phyloP scores from a whole-genome alignment of 2,113 vertebrate genomes.

The Thamnaconus septentrionalis region DNA sequence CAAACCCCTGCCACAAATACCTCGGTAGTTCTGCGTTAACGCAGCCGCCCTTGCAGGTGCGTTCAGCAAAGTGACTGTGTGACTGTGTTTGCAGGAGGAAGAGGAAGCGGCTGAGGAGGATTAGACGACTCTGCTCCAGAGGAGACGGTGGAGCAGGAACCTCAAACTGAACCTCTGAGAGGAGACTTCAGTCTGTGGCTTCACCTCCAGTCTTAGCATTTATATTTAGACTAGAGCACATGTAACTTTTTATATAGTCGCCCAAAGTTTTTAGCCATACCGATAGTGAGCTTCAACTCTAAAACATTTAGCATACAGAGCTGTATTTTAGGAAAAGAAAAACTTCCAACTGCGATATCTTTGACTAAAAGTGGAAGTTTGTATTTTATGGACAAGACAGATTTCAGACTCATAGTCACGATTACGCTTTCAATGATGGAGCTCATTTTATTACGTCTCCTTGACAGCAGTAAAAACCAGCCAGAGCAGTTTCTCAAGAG shows the following conservation, averaged over 20 bases:
- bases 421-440: background rate
- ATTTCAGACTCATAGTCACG: background rate
- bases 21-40: no score
- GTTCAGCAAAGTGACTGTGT: no score
- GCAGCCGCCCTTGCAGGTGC: no score
- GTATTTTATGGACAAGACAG: slow-evolving; percentile 27
- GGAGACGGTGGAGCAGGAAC: slow-evolving; percentile 70
- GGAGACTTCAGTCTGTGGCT: slow-evolving; percentile 10
- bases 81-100: slow-evolving; percentile 59
- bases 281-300: no score
- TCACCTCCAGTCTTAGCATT: slow-evolving; percentile 25
- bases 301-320: no score
- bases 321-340: background rate
- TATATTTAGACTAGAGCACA: slow-evolving; percentile 30
- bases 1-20: no score
- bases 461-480: background rate
- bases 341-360: slow-evolving; percentile 27
- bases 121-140: slow-evolving; percentile 75
- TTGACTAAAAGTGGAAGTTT: slow-evolving; percentile 37
- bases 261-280: no score
- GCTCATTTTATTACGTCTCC: slow-evolving; percentile 11
- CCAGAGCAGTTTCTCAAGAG: slow-evolving; percentile 58
- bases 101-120: slow-evolving; percentile 71
- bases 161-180: slow-evolving; percentile 21
- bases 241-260: no score